Evolutionary conservation across 2,797 vertebrate genomes (phyloP), one percentile per base, ranked within the genome.

Genomic region (Netta rufina): DNA sequence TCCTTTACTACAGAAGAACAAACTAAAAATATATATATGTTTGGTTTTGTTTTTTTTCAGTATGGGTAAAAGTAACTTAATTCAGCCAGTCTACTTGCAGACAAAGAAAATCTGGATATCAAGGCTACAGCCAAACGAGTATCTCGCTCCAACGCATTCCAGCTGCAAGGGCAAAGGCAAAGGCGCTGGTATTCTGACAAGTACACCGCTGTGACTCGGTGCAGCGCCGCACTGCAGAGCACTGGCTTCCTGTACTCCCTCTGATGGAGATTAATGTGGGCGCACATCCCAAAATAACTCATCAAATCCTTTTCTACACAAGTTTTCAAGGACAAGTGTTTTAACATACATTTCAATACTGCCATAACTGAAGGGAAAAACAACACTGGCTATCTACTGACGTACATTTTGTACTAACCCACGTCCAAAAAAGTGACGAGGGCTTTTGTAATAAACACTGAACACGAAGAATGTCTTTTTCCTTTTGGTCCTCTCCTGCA

Each of bases 251-350:
- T 84, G 9, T 8, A 10, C 45, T 16, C 51, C 36, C 47, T 71
- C 45, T 62, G n/a, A 39, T 6, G 7, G 53, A 92, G 65, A 74
- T 66, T 28, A 57, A 49, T 12, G 51, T 28, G 22, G 69, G 65
- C 72, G 74, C 5, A 7, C 12, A 74, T 80, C 65, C 92, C 51
- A 64, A 39, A 80, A 69, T 18, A 93, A 72, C 30, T 49, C 58
- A 20, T 39, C 75, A 57, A 69, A 89, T 80, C 39, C 47, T 72
- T 51, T 75, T 43, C 82, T 41, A 49, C 30, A n/a, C 39, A 67
- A 49, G 70, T 47, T 67, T 88, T 62, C 77, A 86, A 82, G 84
- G 84, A 72, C 76, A 57, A 87, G 33, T 57, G 45, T 89, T 93
- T 58, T 45, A 82, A 84, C 36, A 45, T 11, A 28, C 51, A 58